phyloP scores from a whole-genome alignment of 1,140 invertebrate genomes.

The Sitodiplosis mosellana region DNA sequence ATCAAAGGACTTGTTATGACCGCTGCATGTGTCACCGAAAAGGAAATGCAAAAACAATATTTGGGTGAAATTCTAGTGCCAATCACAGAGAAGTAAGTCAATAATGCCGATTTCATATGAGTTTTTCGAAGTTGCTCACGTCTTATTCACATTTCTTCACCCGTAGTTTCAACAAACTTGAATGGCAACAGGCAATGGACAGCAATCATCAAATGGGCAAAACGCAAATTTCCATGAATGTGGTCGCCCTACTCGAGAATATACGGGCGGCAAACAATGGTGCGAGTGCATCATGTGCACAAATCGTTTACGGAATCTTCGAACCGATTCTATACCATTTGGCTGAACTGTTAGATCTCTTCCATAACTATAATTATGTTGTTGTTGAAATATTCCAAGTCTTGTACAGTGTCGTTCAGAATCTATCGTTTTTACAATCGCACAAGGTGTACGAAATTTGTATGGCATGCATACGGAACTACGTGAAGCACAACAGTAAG shows the following conservation, averaged over 20 bases:
- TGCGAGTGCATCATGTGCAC: not conserved
- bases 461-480: not conserved
- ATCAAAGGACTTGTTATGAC: not conserved
- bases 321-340: not conserved
- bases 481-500: not conserved
- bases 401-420: not conserved
- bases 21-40: slow-evolving; percentile 35
- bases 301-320: not conserved
- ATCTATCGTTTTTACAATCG: not conserved
- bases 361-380: not conserved
- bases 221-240: not conserved
- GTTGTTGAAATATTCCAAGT: slow-evolving; percentile 1
- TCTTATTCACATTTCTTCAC: not conserved
- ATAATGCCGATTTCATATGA: too few species aligned
- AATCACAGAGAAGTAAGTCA: slow-evolving; percentile 44
- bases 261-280: not conserved
- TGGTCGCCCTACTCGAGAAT: not conserved
- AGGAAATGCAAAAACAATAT: slow-evolving; percentile 27
- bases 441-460: not conserved
- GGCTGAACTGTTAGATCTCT: not conserved
- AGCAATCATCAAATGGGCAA: not conserved
- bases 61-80: slow-evolving; percentile 29
- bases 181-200: not conserved
- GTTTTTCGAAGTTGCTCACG: too few species aligned
- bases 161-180: not conserved